Evolutionary conservation across 92 coral and sea anemone genomes (phyloP).

Genomic region (Montipora capitata): DNA sequence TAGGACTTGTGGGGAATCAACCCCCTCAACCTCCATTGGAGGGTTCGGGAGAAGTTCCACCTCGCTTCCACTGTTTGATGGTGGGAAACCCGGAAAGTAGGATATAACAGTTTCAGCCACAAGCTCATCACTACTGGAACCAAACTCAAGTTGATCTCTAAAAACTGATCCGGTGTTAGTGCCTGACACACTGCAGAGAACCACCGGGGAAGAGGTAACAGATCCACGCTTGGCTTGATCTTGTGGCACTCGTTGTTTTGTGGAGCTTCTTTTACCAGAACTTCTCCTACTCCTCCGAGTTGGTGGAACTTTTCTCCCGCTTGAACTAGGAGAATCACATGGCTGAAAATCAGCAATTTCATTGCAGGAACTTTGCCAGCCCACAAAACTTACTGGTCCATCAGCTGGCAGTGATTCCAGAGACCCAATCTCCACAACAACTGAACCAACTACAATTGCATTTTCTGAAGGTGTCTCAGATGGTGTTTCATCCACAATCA

Average conservation of each 20-base stretch:
- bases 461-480: neutral
- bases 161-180: neutral
- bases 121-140: neutral
- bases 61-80: neutral
- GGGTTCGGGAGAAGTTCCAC: too few relatives aligned
- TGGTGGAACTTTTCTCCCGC: neutral
- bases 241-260: neutral
- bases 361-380: neutral
- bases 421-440: neutral
- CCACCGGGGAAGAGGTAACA: neutral
- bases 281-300: neutral
- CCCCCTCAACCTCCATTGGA: too few relatives aligned
- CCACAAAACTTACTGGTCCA: neutral
- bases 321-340: neutral
- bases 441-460: neutral
- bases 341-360: neutral
- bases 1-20: neutral
- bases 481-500: neutral
- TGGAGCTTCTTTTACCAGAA: neutral
- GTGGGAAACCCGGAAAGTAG: too few relatives aligned
- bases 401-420: neutral
- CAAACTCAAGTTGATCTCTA: neutral
- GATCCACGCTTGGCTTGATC: neutral
- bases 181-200: neutral
- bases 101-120: neutral